Evolutionary conservation across 2,888 invertebrate species (phyloP).

Genomic region (Polylopha cassiicola): DNA sequence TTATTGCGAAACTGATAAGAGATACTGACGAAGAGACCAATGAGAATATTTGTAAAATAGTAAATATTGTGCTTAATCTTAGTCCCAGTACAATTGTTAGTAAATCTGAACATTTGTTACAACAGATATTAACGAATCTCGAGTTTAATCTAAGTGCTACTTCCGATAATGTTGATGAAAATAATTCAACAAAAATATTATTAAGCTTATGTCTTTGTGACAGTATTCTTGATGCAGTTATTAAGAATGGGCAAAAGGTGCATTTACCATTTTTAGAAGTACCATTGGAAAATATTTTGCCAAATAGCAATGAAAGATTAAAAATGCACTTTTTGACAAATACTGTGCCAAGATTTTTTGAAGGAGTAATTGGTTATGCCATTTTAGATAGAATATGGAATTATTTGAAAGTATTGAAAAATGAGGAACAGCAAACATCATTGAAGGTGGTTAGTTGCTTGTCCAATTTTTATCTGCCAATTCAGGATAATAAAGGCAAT

Average conservation of each 20-base stretch:
- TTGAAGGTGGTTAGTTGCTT: constrained; percentile 55
- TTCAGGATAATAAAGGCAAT: constrained; percentile 31
- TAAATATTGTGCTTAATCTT: constrained; percentile 45
- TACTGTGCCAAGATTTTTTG: constrained; percentile 53
- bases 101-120: constrained; percentile 65
- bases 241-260: constrained; percentile 35
- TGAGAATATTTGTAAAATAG: constrained; percentile 49
- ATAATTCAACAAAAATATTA: constrained; percentile 27
- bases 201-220: constrained; percentile 47
- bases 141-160: constrained; percentile 29
- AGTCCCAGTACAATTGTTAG: constrained; percentile 42
- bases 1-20: constrained; percentile 47
- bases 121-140: constrained; percentile 53
- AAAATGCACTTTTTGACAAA: constrained; percentile 51
- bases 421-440: constrained; percentile 29
- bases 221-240: constrained; percentile 49
- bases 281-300: constrained; percentile 49
- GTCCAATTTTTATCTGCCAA: constrained; percentile 59
- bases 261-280: constrained; percentile 46
- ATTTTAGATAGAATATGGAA: constrained; percentile 61
- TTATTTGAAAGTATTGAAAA: constrained; percentile 34
- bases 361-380: constrained; percentile 43
- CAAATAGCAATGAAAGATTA: constrained; percentile 41
- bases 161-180: constrained; percentile 21
- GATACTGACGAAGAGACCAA: constrained; percentile 40